Percentiles rank a stretch among this genome's conserved stretches.
These are phyloP conservation scores for Zygogramma bicolorata DNA, from an alignment of 2,888 invertebrate species.

Conservation along the genomic window DNA sequence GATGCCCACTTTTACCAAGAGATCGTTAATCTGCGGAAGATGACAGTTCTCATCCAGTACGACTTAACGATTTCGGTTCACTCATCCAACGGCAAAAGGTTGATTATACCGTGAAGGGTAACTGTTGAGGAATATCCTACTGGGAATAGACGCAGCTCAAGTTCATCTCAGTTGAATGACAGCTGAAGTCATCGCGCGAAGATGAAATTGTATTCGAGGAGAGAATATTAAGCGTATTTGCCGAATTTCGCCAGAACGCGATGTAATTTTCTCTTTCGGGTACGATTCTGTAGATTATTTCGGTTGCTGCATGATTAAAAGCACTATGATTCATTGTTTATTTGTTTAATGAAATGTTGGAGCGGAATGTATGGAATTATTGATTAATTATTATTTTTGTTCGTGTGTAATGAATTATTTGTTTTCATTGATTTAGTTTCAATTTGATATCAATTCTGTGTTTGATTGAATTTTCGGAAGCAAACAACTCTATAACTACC, in stretches of 20 bases:
- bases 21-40: constrained; percentile 18
- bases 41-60: neutral
- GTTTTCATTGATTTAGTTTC: neutral
- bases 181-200: constrained; percentile 42
- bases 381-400: neutral
- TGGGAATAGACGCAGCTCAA: constrained; percentile 23
- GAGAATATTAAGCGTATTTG: constrained; percentile 45
- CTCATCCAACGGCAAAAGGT: neutral
- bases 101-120: constrained; percentile 12
- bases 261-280: constrained; percentile 20
- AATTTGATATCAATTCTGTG: neutral
- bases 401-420: neutral
- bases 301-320: neutral
- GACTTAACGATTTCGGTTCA: constrained; percentile 11
- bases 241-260: constrained; percentile 20
- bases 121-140: constrained; percentile 24
- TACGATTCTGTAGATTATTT: neutral
- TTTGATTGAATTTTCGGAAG: no score
- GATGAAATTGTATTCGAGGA: constrained; percentile 46
- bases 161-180: constrained; percentile 43
- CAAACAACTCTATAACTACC: no score
- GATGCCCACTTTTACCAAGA: neutral
- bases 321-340: neutral
- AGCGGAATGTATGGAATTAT: neutral
- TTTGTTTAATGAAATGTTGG: neutral